A percentile compares a stretch with the other conserved stretches of the same genome.
phyloP scores from a whole-genome alignment of 1,140 invertebrate species.

The Zaprionus lachaisei region DNA sequence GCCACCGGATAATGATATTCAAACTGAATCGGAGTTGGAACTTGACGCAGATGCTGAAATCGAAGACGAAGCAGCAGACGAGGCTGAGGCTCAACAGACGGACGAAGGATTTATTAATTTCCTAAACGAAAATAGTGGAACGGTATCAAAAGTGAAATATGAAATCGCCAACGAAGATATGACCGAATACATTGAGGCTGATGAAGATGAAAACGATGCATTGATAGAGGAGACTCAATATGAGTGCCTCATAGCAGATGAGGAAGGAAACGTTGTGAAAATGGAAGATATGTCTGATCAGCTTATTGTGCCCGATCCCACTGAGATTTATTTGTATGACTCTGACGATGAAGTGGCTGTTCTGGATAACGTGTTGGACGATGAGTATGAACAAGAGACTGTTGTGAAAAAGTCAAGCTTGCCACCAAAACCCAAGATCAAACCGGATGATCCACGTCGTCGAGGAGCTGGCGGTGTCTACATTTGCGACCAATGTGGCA shows the following conservation, averaged over 20 bases:
- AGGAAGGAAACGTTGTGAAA: slow-evolving; percentile 58
- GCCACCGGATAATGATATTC: slow-evolving; percentile 1
- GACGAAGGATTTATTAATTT: slow-evolving; percentile 52
- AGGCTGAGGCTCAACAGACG: slow-evolving; percentile 21
- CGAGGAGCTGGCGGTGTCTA: slow-evolving; percentile 65
- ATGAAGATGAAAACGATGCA: slow-evolving; percentile 50
- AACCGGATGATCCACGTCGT: slow-evolving; percentile 57
- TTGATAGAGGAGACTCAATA: slow-evolving; percentile 64
- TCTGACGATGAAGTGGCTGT: slow-evolving; percentile 72
- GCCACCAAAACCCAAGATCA: slow-evolving; percentile 63
- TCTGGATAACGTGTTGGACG: slow-evolving; percentile 66
- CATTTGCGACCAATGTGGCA: slow-evolving; percentile 74
- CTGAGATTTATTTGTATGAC: slow-evolving; percentile 64
- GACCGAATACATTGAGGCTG: slow-evolving; percentile 43
- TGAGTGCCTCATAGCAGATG: slow-evolving; percentile 58
- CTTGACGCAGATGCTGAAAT: slow-evolving; percentile 3
- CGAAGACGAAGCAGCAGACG: background rate
- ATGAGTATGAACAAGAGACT: slow-evolving; percentile 68
- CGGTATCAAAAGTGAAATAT: slow-evolving; percentile 53
- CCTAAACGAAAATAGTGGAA: slow-evolving; percentile 13
- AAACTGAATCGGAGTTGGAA: slow-evolving; percentile 13
- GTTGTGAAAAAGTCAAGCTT: slow-evolving; percentile 67
- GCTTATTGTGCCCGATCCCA: slow-evolving; percentile 55
- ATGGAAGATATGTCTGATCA: slow-evolving; percentile 47
- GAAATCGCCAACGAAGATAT: slow-evolving; percentile 51